Evolutionary conservation across 2,797 vertebrate genomes (phyloP).

Genomic region (Prionace glauca): DNA sequence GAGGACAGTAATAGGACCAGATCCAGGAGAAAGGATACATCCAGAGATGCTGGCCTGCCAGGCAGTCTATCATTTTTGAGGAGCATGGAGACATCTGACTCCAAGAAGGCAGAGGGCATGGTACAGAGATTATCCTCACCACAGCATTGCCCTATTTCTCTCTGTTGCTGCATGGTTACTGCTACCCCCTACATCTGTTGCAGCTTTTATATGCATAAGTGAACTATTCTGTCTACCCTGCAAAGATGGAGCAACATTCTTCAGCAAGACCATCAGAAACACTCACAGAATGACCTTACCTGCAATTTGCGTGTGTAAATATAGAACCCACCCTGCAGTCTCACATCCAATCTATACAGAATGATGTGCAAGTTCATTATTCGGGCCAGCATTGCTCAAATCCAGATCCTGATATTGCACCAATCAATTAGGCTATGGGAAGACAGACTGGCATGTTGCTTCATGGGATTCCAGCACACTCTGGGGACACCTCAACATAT

Average conservation of each 20-base stretch:
- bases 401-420: no score
- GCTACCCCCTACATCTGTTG: background rate
- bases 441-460: no score
- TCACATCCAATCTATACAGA: background rate
- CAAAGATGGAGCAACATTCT: background rate
- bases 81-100: background rate
- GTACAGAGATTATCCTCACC: background rate
- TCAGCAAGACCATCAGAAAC: background rate
- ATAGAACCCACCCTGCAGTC: no score
- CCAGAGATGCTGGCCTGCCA: background rate
- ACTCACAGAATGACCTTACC: background rate
- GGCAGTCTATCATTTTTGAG: background rate
- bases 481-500: no score
- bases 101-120: background rate
- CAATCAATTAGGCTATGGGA: no score
- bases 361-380: background rate
- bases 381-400: no score
- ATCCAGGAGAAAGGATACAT: background rate
- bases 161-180: background rate
- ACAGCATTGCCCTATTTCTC: background rate
- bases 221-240: background rate
- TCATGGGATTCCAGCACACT: no score
- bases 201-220: background rate
- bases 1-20: no score
- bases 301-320: background rate